These are phyloP conservation scores for Ichneumoninae sp. DNA, from an alignment of 2,888 invertebrate genomes.

Conservation along the genomic window DNA sequence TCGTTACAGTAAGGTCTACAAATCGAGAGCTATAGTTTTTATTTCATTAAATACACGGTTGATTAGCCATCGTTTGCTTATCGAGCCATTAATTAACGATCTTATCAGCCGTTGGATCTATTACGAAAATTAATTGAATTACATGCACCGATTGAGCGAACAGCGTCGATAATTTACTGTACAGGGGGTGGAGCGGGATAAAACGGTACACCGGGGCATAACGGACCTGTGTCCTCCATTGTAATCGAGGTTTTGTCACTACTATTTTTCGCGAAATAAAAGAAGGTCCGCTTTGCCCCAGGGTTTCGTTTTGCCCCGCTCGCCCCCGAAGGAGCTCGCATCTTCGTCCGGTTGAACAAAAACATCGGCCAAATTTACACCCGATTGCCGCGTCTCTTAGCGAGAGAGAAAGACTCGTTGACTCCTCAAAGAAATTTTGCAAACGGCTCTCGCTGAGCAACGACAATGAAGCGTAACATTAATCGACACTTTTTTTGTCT, in stretches of 20 bases:
- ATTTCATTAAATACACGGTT: not conserved
- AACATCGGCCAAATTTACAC: conserved; percentile 13
- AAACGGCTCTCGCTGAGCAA: not conserved
- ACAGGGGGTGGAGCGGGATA: not conserved
- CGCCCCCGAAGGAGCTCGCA: not conserved
- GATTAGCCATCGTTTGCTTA: not conserved
- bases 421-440: conserved; percentile 1
- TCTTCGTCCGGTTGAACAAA: not conserved
- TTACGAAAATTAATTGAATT: conserved; percentile 27
- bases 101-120: conserved; percentile 24
- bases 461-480: not conserved
- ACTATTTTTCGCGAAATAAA: not conserved
- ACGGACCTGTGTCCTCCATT: not conserved
- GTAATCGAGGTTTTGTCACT: not conserved
- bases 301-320: not conserved
- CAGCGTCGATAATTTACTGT: not conserved
- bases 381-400: conserved; percentile 17
- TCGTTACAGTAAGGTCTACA: not conserved
- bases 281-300: not conserved
- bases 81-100: conserved; percentile 22
- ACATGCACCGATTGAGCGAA: conserved; percentile 16
- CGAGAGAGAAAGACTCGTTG: not conserved
- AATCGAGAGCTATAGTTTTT: not conserved
- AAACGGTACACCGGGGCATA: not conserved
- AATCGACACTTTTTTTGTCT: not conserved